Conservation (phyloP, 2,797 vertebrate species). For the Oreonectes daqikongensis region DNA sequence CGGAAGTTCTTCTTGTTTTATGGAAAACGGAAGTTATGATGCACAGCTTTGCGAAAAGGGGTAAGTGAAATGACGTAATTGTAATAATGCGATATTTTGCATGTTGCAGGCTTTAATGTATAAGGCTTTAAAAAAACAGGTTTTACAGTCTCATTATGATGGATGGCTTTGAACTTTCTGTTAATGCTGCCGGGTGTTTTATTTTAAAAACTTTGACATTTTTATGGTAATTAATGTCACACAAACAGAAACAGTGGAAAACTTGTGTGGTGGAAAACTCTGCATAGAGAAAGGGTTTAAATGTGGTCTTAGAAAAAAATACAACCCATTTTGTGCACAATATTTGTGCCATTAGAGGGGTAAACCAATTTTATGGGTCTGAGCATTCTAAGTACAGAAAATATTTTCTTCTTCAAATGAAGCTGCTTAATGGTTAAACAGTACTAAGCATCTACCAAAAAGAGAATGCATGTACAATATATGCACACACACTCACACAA, state of each 20-base stretch:
- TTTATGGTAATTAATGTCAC: constrained; percentile 21
- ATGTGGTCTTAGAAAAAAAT: background rate
- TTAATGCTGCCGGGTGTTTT: background rate
- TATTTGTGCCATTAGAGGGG: constrained; percentile 27
- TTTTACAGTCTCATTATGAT: background rate
- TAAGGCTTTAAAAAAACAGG: background rate
- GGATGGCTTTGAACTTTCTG: background rate
- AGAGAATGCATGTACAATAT: background rate
- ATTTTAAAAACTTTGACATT: constrained; percentile 4
- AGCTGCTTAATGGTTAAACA: constrained; percentile 23
- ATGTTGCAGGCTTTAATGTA: background rate
- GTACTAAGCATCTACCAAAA: background rate
- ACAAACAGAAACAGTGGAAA: constrained; percentile 2
- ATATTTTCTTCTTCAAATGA: constrained; percentile 22
- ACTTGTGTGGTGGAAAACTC: constrained; percentile 16
- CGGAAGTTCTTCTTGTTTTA: too few species aligned
- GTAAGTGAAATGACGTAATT: too few species aligned
- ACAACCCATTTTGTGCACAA: background rate
- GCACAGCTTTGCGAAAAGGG: too few species aligned
- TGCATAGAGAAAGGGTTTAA: background rate
- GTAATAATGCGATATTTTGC: background rate
- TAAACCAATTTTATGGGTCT: constrained; percentile 37
- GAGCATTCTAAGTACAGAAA: constrained; percentile 27
- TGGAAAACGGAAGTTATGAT: too few species aligned
- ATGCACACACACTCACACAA: background rate